Evolutionary conservation across 1,140 invertebrate species (phyloP).

Genomic region (Bombus cullumanus): DNA sequence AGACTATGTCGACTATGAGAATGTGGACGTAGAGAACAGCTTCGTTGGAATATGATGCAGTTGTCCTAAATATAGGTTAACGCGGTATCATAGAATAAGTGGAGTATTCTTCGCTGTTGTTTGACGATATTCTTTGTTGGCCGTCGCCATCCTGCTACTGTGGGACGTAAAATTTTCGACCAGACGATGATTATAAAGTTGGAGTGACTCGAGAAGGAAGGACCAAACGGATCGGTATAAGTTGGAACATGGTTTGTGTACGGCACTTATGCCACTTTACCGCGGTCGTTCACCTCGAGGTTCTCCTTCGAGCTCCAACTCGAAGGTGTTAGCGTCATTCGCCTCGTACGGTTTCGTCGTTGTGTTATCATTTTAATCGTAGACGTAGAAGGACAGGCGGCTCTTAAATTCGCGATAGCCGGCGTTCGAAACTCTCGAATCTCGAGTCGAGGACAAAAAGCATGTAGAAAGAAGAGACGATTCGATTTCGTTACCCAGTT

Average conservation of each 20-base stretch:
- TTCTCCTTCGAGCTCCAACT: conserved; percentile 43
- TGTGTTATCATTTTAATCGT: conserved; percentile 32
- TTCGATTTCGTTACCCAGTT: conserved; percentile 29
- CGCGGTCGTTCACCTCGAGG: conserved; percentile 68
- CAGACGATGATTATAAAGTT: conserved; percentile 45
- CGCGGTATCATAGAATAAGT: too few relatives aligned
- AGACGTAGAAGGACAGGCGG: neutral
- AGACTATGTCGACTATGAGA: too few relatives aligned
- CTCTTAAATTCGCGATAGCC: neutral
- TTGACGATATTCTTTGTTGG: too few relatives aligned
- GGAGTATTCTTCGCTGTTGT: too few relatives aligned
- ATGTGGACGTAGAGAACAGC: too few relatives aligned
- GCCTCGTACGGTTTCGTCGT: conserved; percentile 43
- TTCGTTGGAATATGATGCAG: too few relatives aligned
- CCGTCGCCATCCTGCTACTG: too few relatives aligned
- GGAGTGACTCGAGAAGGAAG: conserved; percentile 38
- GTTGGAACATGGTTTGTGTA: conserved; percentile 38
- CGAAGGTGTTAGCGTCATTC: conserved; percentile 46
- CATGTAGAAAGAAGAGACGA: neutral
- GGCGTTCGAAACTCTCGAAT: neutral
- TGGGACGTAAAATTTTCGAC: conserved; percentile 34
- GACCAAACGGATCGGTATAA: conserved; percentile 40
- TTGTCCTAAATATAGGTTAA: too few relatives aligned
- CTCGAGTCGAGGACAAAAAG: neutral
- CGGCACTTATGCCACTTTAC: conserved; percentile 64